phyloP scores from a whole-genome alignment of 2,888 invertebrate genomes.

The Cryptocheilus praepositus region DNA sequence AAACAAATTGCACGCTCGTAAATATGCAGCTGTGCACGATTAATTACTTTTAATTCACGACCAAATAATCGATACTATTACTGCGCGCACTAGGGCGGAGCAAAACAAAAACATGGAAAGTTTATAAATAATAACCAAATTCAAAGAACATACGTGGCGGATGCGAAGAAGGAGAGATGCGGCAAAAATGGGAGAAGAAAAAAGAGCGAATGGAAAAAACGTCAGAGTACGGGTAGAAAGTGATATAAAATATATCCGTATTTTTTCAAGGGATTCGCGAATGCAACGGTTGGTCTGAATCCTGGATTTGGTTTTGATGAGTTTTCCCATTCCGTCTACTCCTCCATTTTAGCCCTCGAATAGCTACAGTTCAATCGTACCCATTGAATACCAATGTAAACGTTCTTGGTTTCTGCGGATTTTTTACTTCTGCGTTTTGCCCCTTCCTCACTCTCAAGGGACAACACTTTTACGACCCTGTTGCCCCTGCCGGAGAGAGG shows the following conservation, averaged over 20 bases:
- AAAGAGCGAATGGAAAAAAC: conserved; percentile 25
- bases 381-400: conserved; percentile 71
- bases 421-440: conserved; percentile 43
- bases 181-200: conserved; percentile 20
- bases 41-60: too few species aligned
- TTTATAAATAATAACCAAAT: too few species aligned
- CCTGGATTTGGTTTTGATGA: conserved; percentile 71
- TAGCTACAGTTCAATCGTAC: conserved; percentile 65
- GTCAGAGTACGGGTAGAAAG: conserved; percentile 41
- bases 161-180: neutral
- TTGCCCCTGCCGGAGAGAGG: neutral
- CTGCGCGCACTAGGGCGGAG: too few species aligned
- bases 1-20: too few species aligned
- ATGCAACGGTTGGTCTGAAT: conserved; percentile 50
- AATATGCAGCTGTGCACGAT: too few species aligned
- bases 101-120: too few species aligned
- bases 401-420: conserved; percentile 51
- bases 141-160: neutral
- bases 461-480: conserved; percentile 32
- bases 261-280: conserved; percentile 66
- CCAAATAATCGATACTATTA: too few species aligned
- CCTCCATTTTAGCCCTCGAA: conserved; percentile 41
- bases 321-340: conserved; percentile 55
- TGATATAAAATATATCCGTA: conserved; percentile 67
- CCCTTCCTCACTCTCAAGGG: conserved; percentile 16